These are phyloP conservation scores for Sepioteuthis lessoniana DNA, from an alignment of 2,888 invertebrate species.

Conservation along the genomic window DNA sequence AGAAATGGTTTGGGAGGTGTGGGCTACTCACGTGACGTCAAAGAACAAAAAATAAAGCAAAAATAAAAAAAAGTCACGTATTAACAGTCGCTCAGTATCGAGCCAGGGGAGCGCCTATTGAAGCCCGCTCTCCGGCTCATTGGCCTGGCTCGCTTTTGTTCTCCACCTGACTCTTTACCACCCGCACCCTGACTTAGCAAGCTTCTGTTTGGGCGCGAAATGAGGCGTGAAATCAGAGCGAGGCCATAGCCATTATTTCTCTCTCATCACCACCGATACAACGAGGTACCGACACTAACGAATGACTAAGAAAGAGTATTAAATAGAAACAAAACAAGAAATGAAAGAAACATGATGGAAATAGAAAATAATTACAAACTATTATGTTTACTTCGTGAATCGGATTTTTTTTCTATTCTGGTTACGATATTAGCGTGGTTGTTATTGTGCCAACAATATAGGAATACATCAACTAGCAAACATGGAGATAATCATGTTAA, in stretches of 20 bases:
- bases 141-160: conserved; percentile 3
- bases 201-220: background rate
- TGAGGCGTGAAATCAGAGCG: conserved; percentile 33
- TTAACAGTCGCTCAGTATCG: background rate
- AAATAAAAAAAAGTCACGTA: background rate
- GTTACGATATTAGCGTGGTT: no score
- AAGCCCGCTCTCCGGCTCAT: background rate
- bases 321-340: background rate
- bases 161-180: background rate
- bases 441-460: background rate
- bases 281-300: background rate
- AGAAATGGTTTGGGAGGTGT: no score
- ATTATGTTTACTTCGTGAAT: background rate
- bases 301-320: background rate
- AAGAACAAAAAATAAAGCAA: background rate
- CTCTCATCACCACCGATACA: background rate
- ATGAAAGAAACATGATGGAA: background rate
- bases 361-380: background rate
- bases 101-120: background rate
- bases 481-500: background rate
- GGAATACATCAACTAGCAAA: background rate
- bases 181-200: background rate
- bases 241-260: background rate
- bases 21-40: background rate
- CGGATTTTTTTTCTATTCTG: background rate